Percentiles rank a stretch among this genome's conserved stretches.
These are phyloP conservation scores for Pantherophis guttatus DNA, from an alignment of 2,113 vertebrate species.

Conservation along the genomic window DNA sequence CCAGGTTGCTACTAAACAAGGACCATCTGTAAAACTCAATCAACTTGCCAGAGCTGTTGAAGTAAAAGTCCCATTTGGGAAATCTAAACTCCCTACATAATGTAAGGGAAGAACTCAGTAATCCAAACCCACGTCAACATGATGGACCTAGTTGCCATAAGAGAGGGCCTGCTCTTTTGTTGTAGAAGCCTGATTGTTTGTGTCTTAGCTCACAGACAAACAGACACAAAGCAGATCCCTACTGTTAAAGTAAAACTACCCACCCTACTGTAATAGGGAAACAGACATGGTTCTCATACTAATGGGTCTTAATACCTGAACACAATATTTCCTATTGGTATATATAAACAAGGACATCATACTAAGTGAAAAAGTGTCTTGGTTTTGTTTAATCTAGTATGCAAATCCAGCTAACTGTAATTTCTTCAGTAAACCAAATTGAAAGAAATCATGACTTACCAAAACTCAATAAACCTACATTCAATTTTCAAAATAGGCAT, in stretches of 20 bases:
- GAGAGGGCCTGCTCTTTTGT: not conserved
- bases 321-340: too few relatives aligned
- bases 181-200: too few relatives aligned
- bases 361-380: too few relatives aligned
- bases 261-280: too few relatives aligned
- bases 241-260: not conserved
- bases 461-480: not conserved
- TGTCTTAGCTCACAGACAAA: not conserved
- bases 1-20: not conserved
- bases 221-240: not conserved
- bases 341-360: too few relatives aligned
- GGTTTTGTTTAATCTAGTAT: too few relatives aligned
- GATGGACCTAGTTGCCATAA: not conserved
- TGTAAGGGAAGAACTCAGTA: not conserved
- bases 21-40: not conserved
- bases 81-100: not conserved
- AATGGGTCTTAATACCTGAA: too few relatives aligned
- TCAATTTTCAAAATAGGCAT: not conserved
- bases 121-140: not conserved
- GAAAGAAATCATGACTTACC: too few relatives aligned
- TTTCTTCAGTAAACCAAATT: too few relatives aligned
- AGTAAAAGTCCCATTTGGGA: too few relatives aligned
- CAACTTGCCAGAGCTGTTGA: not conserved
- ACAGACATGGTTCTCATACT: too few relatives aligned
- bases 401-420: too few relatives aligned